Conservation (phyloP, 2,888 invertebrate species). For the Papilio protenor region DNA sequence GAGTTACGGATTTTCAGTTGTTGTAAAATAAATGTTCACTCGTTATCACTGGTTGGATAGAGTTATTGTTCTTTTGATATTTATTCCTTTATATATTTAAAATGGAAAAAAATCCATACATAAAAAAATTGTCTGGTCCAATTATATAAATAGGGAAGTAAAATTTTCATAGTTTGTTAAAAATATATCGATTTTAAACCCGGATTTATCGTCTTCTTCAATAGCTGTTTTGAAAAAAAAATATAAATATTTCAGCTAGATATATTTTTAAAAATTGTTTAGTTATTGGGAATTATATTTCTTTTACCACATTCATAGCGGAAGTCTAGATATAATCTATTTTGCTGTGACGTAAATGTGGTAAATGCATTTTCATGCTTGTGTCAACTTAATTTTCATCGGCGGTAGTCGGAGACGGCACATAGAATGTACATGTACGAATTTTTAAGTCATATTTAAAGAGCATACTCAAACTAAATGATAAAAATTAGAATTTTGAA, state of each 20-base stretch:
- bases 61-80: neutral
- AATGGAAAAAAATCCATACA: too few relatives aligned
- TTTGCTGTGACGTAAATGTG: neutral
- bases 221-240: neutral
- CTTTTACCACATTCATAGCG: neutral
- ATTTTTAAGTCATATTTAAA: neutral
- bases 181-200: too few relatives aligned
- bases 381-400: slow-evolving; percentile 29
- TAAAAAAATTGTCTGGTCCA: too few relatives aligned
- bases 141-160: too few relatives aligned
- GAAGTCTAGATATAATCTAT: neutral
- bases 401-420: slow-evolving; percentile 33
- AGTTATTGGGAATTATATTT: neutral
- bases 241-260: neutral
- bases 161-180: too few relatives aligned
- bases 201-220: neutral
- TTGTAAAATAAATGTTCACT: neutral
- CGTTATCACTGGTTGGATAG: neutral
- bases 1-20: neutral
- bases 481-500: neutral
- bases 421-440: slow-evolving; percentile 21
- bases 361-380: slow-evolving; percentile 13
- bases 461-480: neutral
- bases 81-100: neutral
- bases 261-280: neutral